Conservation (phyloP, 2,797 vertebrate genomes). For the Threskiornis aethiopicus region DNA sequence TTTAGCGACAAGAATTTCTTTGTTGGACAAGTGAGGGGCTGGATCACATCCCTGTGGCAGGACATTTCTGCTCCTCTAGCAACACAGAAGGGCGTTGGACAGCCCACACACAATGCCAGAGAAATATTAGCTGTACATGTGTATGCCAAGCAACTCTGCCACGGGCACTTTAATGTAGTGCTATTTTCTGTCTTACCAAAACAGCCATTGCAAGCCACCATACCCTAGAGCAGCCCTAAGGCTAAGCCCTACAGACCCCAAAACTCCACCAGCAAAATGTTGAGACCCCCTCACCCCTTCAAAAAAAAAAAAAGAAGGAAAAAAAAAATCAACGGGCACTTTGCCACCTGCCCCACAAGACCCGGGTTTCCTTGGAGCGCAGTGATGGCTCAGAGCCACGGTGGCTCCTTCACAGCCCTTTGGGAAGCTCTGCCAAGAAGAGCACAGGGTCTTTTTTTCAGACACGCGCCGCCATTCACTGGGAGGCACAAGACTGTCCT, state of each 20-base stretch:
- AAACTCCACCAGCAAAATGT: background rate
- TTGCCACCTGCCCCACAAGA: background rate
- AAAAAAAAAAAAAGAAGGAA: background rate
- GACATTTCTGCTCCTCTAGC: background rate
- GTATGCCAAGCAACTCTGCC: background rate
- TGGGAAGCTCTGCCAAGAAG: background rate
- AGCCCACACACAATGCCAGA: background rate
- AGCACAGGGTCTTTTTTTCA: background rate
- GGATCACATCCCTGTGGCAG: background rate
- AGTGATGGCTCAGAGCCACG: background rate
- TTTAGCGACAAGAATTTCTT: constrained; percentile 32
- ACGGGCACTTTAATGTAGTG: background rate
- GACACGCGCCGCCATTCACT: fast-evolving
- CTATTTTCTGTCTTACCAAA: background rate
- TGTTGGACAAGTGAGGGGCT: background rate
- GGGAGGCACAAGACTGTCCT: background rate
- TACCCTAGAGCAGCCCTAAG: background rate
- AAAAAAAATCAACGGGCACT: background rate
- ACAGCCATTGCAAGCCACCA: background rate
- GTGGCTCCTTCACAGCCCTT: background rate
- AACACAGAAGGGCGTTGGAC: background rate
- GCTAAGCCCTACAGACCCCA: background rate
- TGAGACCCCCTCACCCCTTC: background rate
- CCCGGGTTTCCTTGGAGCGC: background rate
- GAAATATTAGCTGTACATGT: background rate